Percentiles rank a stretch among this genome's conserved stretches.
Evolutionary conservation across 2,888 invertebrate genomes (phyloP).

Genomic region (Lasioglossum lativentre): DNA sequence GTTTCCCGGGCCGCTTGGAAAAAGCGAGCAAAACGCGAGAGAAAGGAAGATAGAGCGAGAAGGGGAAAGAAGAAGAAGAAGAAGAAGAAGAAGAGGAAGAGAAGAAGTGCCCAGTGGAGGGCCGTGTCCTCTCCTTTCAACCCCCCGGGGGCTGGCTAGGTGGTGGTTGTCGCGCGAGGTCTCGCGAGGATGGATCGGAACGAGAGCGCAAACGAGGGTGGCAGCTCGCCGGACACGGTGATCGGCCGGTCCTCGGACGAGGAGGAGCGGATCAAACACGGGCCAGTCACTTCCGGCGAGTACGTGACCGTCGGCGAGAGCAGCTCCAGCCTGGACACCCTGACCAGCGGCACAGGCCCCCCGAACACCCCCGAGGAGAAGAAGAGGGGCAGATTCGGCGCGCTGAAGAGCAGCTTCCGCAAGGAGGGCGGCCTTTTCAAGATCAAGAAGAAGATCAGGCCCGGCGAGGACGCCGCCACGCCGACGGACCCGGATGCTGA

Average conservation of each 20-base stretch:
- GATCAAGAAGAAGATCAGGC: constrained; percentile 73
- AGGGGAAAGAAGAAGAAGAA: neutral
- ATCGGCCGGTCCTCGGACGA: constrained; percentile 79
- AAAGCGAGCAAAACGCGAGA: neutral
- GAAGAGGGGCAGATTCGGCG: constrained; percentile 77
- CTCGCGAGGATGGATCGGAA: constrained; percentile 73
- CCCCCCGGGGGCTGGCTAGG: neutral
- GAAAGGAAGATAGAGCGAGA: neutral
- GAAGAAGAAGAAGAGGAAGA: neutral
- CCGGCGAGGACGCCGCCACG: constrained; percentile 62
- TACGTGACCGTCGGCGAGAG: constrained; percentile 76
- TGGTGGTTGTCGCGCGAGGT: constrained; percentile 4
- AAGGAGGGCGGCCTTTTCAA: constrained; percentile 79
- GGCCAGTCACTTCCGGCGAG: constrained; percentile 69
- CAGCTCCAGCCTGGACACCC: constrained; percentile 79
- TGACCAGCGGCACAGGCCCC: constrained; percentile 58
- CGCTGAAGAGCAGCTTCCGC: constrained; percentile 77
- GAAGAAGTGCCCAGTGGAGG: neutral
- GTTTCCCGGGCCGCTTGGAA: neutral
- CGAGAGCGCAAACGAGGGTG: constrained; percentile 77
- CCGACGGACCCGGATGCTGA: constrained; percentile 64
- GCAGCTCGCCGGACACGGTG: constrained; percentile 78
- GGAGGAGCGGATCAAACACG: constrained; percentile 72
- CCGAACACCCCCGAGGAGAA: constrained; percentile 55
- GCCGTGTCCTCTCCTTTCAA: constrained; percentile 1